phyloP scores from a whole-genome alignment of 1,140 invertebrate species.

The Drosophila lacertosa region DNA sequence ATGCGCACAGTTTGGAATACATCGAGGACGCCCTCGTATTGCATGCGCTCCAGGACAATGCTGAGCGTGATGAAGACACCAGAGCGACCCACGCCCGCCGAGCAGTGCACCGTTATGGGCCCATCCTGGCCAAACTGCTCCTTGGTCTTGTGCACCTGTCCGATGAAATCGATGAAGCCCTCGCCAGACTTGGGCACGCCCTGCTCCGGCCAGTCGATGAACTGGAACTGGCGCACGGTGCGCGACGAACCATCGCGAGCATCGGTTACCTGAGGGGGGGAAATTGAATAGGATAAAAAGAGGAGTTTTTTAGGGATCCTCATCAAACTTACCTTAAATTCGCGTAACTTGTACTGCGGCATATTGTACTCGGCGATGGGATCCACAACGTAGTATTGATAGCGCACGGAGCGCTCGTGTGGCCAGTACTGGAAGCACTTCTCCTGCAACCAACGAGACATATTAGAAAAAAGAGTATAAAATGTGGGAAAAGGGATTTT shows the following conservation, averaged over 20 bases:
- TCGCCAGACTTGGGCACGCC: constrained; percentile 97
- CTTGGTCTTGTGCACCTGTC: constrained; percentile 99
- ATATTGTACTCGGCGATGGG: constrained; percentile 99
- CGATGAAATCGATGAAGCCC: constrained; percentile 98
- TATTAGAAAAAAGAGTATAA: neutral
- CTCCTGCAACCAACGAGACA: constrained; percentile 87
- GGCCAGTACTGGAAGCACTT: constrained; percentile 99
- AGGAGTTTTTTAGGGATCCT: neutral
- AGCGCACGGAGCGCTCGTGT: constrained; percentile 96
- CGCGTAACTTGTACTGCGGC: constrained; percentile 98
- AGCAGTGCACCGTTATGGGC: constrained; percentile 99
- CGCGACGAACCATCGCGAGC: constrained; percentile 97
- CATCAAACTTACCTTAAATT: constrained; percentile 93
- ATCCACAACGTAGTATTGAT: constrained; percentile 99
- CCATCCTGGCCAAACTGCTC: constrained; percentile 99
- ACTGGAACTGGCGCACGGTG: constrained; percentile 99
- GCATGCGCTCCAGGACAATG: constrained; percentile 99
- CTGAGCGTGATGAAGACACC: constrained; percentile 99
- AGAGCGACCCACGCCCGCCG: constrained; percentile 97
- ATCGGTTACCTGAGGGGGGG: constrained; percentile 89
- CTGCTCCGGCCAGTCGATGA: constrained; percentile 99
- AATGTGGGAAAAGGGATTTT: too few relatives aligned
- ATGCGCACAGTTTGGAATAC: constrained; percentile 99
- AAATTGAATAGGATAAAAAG: neutral
- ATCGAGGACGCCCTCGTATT: constrained; percentile 99